Evolutionary conservation across 2,888 invertebrate species (phyloP).

Genomic region (Agrotis ipsilon): DNA sequence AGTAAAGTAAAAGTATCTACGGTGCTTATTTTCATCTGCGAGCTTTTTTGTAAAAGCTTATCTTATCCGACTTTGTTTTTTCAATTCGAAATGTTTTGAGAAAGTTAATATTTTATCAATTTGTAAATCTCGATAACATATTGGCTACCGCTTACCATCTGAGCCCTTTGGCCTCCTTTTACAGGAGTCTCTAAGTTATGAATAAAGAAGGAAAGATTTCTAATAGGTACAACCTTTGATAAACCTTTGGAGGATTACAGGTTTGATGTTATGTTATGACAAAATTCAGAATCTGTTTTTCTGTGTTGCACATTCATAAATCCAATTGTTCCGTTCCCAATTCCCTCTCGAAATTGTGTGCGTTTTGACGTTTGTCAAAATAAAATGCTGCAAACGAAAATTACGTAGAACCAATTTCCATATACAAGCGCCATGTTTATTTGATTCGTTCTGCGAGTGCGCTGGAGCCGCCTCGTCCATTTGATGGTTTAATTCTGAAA

Average conservation of each 20-base stretch:
- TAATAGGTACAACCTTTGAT: too few species aligned
- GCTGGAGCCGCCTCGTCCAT: conserved; percentile 18
- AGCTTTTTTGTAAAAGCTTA: not conserved
- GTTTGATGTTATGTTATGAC: too few species aligned
- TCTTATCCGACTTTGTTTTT: conserved; percentile 7
- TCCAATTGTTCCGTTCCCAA: conserved; percentile 19
- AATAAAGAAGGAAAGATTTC: too few species aligned
- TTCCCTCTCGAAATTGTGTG: conserved; percentile 16
- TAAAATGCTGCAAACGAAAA: conserved; percentile 33
- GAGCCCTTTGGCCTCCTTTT: conserved; percentile 7
- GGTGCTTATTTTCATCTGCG: conserved; percentile 24
- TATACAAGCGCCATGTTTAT: conserved; percentile 41
- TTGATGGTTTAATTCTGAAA: conserved; percentile 40
- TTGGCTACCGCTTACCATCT: conserved; percentile 22
- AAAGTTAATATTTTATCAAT: conserved; percentile 27
- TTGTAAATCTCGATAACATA: conserved; percentile 29
- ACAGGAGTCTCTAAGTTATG: too few species aligned
- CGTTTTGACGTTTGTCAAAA: conserved; percentile 40
- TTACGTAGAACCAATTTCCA: conserved; percentile 44
- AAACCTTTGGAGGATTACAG: too few species aligned
- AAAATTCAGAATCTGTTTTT: too few species aligned
- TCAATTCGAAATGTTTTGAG: conserved; percentile 20
- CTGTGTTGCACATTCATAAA: conserved; percentile 18
- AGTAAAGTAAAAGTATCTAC: conserved; percentile 21
- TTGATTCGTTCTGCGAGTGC: conserved; percentile 32